These are phyloP conservation scores for Pseudois nayaur DNA, from an alignment of 2,113 vertebrate genomes.

Conservation along the genomic window DNA sequence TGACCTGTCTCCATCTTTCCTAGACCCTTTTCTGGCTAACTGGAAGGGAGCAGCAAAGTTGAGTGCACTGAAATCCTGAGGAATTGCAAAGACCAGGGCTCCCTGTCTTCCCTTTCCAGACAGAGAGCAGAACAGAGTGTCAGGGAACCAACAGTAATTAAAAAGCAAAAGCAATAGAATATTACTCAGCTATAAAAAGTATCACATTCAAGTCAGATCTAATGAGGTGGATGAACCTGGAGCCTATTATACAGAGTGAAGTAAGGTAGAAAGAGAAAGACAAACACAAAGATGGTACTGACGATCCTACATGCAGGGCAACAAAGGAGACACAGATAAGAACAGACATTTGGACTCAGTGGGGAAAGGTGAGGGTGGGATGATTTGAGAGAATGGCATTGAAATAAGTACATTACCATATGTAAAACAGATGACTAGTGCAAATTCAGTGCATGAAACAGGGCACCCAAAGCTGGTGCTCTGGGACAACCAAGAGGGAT, in stretches of 20 bases:
- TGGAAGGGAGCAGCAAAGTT: background rate
- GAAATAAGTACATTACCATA: background rate
- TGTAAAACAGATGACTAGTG: background rate
- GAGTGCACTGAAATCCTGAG: too few species aligned
- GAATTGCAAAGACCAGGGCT: background rate
- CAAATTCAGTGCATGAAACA: background rate
- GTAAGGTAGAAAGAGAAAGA: background rate
- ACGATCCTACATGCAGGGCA: background rate
- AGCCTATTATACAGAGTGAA: background rate
- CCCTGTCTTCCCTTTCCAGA: background rate
- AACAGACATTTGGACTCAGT: background rate
- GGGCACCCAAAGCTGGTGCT: background rate
- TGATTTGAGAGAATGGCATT: background rate
- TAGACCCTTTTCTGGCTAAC: background rate
- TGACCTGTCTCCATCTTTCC: background rate
- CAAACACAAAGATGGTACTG: background rate
- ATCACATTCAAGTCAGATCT: background rate
- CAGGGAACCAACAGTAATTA: background rate
- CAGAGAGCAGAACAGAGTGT: background rate
- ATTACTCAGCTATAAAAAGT: background rate
- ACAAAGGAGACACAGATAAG: background rate
- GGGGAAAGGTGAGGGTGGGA: background rate
- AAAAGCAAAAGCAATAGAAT: background rate
- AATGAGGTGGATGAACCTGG: background rate
- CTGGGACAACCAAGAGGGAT: background rate